Base-by-base conservation (phyloP, 2,113 vertebrate species). In the Sylvietta virens region DNA sequence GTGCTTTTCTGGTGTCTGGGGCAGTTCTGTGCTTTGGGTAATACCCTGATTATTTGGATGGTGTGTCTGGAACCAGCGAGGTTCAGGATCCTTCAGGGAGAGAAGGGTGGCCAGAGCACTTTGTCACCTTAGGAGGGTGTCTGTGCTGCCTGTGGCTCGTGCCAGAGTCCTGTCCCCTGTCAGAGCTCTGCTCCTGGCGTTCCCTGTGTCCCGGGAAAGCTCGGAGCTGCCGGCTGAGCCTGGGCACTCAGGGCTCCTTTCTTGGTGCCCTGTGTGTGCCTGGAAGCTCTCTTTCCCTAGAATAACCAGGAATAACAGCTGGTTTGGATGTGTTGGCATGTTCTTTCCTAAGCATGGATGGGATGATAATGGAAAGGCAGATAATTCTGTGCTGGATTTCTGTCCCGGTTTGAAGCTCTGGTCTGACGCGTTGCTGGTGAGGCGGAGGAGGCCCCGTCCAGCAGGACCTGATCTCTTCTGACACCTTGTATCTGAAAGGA, bases 191-290 rank as follows among this genome's bases (percentile, higher is more conserved):
- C n/a, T 40, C 10, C 2, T 20, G 51, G 3, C 0, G 0, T 20
- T n/a, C 47, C 0, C 0, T 7, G 27, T 35, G 24, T 37, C 33
- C 62, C 2, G 5, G 50, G 10, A 30, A 15, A 37, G 19, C 62
- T 35, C 60, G 20, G 54, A 57, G 4, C 6, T 5, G 5, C 30
- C 17, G 3, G 1, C 19, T 3, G 10, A 28, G 57, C 3, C 1
- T 44, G 79, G 64, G 58, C 7, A 5, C 21, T 33, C 60, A 5
- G 33, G 2, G 18, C 54, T n/a, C 1, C 1, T 39, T 22, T 31
- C 42, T 3, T 15, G 47, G 31, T 91, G 77, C 51, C 5, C 0
- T 2, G 3, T 19, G 6, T 82, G 2, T 27, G 33, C 42, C 58
- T 37, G 54, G 26, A 18, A 79, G 40, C 9, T 61, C 45, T 66